These are phyloP conservation scores for Mya arenaria DNA, from an alignment of 1,140 invertebrate genomes.

Conservation along the genomic window DNA sequence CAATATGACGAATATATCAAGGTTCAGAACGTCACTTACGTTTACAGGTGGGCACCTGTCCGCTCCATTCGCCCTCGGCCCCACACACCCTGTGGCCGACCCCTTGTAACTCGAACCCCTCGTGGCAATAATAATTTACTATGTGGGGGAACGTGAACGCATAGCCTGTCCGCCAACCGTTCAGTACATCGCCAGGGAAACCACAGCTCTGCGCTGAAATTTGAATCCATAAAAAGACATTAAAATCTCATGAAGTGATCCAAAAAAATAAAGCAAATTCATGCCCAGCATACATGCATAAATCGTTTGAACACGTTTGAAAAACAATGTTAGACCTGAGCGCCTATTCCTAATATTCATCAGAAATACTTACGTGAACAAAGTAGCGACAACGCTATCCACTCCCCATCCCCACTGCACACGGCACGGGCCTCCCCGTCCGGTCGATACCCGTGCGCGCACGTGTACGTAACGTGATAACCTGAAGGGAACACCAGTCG, in stretches of 20 bases:
- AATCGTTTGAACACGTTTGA: not conserved
- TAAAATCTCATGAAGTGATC: not conserved
- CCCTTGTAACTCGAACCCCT: constrained; percentile 95
- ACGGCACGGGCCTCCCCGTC: constrained; percentile 93
- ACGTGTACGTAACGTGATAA: constrained; percentile 92
- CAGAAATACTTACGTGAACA: constrained; percentile 91
- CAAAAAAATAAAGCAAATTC: not conserved
- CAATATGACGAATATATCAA: no score
- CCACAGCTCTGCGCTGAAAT: constrained; percentile 91
- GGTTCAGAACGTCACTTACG: constrained; percentile 85
- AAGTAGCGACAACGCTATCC: constrained; percentile 96
- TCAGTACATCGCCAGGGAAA: constrained; percentile 92
- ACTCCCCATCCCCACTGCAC: constrained; percentile 91
- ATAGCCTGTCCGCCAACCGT: constrained; percentile 93
- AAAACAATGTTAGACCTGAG: not conserved
- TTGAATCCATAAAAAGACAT: no score
- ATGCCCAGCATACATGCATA: not conserved
- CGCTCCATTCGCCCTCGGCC: constrained; percentile 91
- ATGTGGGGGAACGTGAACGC: constrained; percentile 95
- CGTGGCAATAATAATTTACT: constrained; percentile 96
- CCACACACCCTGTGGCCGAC: constrained; percentile 91
- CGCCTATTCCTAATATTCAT: not conserved
- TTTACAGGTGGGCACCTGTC: constrained; percentile 87
- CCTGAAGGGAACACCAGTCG: constrained; percentile 82
- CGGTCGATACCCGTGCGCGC: constrained; percentile 93